Evolutionary conservation across 2,888 invertebrate species (phyloP).

Genomic region (Coelopa pilipes): DNA sequence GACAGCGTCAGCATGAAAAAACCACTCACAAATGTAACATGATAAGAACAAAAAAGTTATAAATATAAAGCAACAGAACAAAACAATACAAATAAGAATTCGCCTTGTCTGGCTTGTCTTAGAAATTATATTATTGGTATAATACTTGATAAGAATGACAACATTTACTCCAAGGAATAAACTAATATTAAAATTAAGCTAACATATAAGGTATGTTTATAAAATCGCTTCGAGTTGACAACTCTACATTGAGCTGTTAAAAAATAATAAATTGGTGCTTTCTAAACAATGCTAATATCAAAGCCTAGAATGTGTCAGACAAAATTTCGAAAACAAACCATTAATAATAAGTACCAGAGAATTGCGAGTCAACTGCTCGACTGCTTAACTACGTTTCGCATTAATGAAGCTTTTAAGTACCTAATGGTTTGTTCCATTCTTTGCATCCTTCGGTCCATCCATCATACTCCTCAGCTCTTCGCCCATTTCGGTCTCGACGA

Average conservation of each 20-base stretch:
- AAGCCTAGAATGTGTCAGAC: background rate
- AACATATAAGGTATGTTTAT: background rate
- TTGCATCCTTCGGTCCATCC: constrained; percentile 20
- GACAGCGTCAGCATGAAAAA: too few relatives aligned
- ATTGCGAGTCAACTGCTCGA: too few relatives aligned
- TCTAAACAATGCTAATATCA: background rate
- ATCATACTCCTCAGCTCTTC: constrained; percentile 55
- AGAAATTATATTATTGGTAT: background rate
- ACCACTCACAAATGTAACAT: too few relatives aligned
- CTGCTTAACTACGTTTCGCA: background rate
- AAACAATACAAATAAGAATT: background rate
- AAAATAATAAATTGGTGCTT: background rate
- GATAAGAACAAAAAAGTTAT: too few relatives aligned
- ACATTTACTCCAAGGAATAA: background rate
- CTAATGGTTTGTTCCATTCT: background rate
- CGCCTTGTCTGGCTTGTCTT: too few relatives aligned
- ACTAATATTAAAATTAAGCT: background rate
- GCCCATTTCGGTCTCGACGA: constrained; percentile 39
- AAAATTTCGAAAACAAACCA: background rate
- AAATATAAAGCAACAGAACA: background rate
- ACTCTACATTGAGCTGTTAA: background rate
- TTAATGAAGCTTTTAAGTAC: too few relatives aligned
- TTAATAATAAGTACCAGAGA: too few relatives aligned
- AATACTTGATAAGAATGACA: constrained; percentile 8
- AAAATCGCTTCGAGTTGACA: background rate